Evolutionary conservation across 2,113 vertebrate genomes (phyloP), one percentile per base, ranked within the genome.

Genomic region (Gnathonemus echidnorhynchus): DNA sequence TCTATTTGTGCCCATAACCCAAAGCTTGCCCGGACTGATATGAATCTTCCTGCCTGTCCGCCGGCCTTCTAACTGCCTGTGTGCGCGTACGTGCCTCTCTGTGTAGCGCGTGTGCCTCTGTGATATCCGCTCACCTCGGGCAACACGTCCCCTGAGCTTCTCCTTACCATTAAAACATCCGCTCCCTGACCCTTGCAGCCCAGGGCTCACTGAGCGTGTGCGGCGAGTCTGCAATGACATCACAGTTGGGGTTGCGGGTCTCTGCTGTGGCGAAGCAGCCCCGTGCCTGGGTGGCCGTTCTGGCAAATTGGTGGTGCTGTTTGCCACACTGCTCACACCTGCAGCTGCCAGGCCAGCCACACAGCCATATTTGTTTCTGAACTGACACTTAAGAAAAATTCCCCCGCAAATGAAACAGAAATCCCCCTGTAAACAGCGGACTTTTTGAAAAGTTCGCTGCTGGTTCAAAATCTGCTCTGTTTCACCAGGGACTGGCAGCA

Each of bases 1-100:
- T 49, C 27, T 90, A 66, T 91, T 91, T 91, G 39, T 52, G 84
- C 46, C 90, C 88, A 90, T 80, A 89, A 90, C 48, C 88, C 50
- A 49, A 70, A 58, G 50, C 24, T 24, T 35, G n/a, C 52, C 39
- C 27, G 19, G 35, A 45, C 80, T 66, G 91, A 92, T 92, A 89
- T 90, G 52, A 70, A 90, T 92, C 91, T 84, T 89, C 42, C 74
- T 85, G 24, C 53, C 48, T 27, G 70, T 83, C 86, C 56, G 86
- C 56, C 49, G 42, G 58, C 53, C n/a, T 45, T 35, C 21, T 70
- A 24, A 83, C 62, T 39, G 56, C 85, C 13, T 24, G 80, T 56
- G 74, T 70, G n/a, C n/a, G n/a, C 8, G 56, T 31, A 39, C 58
- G 46, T 48, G 48, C 17, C 9, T 88, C 86, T 62, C 86, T 87